Percentiles rank a stretch among this genome's conserved stretches.
phyloP scores from a whole-genome alignment of 2,888 invertebrate species.

The Rhimphoctona megacephalus region DNA sequence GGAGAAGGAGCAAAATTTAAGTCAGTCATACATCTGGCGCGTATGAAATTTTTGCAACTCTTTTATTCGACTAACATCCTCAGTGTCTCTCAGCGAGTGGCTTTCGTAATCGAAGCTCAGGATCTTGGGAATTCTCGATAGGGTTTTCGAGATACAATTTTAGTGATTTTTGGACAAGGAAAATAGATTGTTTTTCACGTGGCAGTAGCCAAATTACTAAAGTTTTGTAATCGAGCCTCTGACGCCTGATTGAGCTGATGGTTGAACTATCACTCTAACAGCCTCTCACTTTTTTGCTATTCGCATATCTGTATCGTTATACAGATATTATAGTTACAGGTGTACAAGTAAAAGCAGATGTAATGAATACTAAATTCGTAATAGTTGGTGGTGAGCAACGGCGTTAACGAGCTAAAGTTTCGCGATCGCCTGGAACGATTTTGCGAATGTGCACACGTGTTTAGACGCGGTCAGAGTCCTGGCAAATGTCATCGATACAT shows the following conservation, averaged over 20 bases:
- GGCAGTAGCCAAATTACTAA: neutral
- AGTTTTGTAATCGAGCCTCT: constrained; percentile 36
- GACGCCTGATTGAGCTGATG: constrained; percentile 29
- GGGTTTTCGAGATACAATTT: neutral
- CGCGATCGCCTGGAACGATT: constrained; percentile 37
- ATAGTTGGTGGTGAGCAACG: neutral
- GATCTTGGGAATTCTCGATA: neutral
- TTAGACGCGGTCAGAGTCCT: neutral
- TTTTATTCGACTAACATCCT: neutral
- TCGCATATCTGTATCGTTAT: constrained; percentile 19
- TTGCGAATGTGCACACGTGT: neutral
- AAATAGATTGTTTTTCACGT: neutral
- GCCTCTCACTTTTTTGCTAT: constrained; percentile 28
- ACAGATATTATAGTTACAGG: neutral
- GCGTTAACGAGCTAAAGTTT: constrained; percentile 38
- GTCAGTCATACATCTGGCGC: constrained; percentile 38
- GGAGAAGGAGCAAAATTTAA: neutral
- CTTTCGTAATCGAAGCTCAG: constrained; percentile 21
- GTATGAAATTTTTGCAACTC: constrained; percentile 49
- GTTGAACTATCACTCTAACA: constrained; percentile 1
- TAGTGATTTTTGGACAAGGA: neutral
- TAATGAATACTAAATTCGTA: constrained; percentile 14
- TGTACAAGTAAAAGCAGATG: neutral
- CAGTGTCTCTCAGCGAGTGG: neutral
- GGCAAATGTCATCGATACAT: constrained; percentile 46